A percentile compares a stretch with the other conserved stretches of the same genome.
These are phyloP conservation scores for Dasyurus viverrinus DNA, from an alignment of 2,113 vertebrate species.

Conservation along the genomic window DNA sequence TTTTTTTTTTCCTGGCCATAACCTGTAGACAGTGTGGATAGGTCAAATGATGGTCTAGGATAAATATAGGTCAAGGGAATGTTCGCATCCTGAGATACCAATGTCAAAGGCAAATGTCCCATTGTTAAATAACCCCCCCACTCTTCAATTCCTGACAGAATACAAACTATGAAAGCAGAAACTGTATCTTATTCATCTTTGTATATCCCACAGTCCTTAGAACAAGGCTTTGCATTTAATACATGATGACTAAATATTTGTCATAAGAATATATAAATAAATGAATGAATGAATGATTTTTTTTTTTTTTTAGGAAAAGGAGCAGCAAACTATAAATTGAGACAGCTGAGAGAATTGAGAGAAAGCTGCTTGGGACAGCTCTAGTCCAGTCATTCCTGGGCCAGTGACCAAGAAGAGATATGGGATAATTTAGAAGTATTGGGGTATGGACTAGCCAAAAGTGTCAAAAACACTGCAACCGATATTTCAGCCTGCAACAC, in stretches of 20 bases:
- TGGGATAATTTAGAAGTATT: not conserved
- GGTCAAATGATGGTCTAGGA: not conserved
- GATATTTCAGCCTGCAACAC: not conserved
- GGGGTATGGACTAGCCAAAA: not conserved
- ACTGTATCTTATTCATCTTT: not conserved
- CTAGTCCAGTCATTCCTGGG: not conserved
- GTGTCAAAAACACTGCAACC: not conserved
- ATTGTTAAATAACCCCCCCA: not conserved
- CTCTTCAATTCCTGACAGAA: not conserved
- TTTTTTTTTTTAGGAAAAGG: not conserved
- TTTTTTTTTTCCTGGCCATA: constrained; percentile 12
- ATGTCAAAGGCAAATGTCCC: not conserved
- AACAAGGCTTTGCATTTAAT: not conserved
- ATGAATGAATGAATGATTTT: not conserved
- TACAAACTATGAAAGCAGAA: not conserved
- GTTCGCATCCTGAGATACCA: not conserved
- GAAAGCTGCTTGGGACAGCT: not conserved
- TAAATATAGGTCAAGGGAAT: not conserved
- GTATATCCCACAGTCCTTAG: not conserved
- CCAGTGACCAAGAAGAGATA: not conserved
- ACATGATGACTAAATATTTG: not conserved
- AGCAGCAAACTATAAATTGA: not conserved
- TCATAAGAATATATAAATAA: not conserved
- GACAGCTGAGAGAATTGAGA: not conserved
- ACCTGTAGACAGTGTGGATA: not conserved